Conservation (phyloP, 2,113 vertebrate genomes). For the Excalfactoria chinensis region DNA sequence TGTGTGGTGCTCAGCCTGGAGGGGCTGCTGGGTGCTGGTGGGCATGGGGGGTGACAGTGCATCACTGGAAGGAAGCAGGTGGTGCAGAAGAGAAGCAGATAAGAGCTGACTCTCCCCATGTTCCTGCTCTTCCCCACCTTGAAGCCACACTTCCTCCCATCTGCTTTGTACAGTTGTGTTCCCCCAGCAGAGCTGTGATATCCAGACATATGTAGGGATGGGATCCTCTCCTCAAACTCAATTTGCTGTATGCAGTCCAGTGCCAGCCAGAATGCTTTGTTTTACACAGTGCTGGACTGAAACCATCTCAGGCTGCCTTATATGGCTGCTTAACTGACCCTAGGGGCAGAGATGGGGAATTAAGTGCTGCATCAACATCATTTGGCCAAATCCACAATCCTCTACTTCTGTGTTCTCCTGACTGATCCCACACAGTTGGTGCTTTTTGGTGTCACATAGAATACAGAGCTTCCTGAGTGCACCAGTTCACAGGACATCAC, state of each 20-base stretch:
- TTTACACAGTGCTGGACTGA: background rate
- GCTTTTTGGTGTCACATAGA: background rate
- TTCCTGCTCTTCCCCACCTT: background rate
- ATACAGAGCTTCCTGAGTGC: background rate
- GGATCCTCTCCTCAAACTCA: background rate
- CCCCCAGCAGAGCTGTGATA: background rate
- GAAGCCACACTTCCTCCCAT: slow-evolving; percentile 8
- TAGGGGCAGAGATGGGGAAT: background rate
- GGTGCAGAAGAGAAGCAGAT: slow-evolving; percentile 31
- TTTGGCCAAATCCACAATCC: accelerated
- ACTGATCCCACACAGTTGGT: background rate
- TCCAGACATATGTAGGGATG: background rate
- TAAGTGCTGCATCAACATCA: accelerated
- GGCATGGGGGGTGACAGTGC: background rate
- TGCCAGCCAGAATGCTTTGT: accelerated
- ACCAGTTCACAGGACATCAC: background rate
- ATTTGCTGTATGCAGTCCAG: accelerated
- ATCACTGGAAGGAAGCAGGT: slow-evolving; percentile 17
- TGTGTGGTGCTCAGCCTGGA: accelerated
- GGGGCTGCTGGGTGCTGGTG: background rate
- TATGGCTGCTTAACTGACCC: background rate
- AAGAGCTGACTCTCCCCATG: background rate
- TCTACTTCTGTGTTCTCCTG: background rate
- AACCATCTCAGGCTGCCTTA: background rate
- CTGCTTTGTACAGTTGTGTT: background rate